These are phyloP conservation scores for Drosophila falleni DNA, from an alignment of 2,888 invertebrate species.

Conservation along the genomic window DNA sequence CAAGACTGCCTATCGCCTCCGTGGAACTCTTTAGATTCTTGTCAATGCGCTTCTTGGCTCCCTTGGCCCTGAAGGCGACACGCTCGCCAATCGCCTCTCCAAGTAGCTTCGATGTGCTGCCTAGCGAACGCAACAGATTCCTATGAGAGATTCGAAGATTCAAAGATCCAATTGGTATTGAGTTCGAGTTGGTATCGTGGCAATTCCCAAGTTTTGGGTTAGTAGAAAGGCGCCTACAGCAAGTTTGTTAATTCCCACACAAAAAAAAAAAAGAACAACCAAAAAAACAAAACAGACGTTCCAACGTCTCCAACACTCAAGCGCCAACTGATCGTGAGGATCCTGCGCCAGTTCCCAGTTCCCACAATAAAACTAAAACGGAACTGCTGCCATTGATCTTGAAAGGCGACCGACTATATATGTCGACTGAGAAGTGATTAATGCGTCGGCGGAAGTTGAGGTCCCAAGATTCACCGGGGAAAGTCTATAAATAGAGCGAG, in stretches of 20 bases:
- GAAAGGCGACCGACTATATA: conserved; percentile 40
- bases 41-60: conserved; percentile 84
- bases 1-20: conserved; percentile 77
- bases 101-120: conserved; percentile 83
- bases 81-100: conserved; percentile 85
- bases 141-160: conserved; percentile 57
- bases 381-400: conserved; percentile 54
- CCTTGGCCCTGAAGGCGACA: conserved; percentile 83
- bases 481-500: conserved; percentile 36
- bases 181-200: not conserved
- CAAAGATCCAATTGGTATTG: conserved; percentile 7
- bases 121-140: conserved; percentile 84
- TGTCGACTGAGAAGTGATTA: conserved; percentile 39
- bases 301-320: conserved; percentile 10
- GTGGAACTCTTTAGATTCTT: conserved; percentile 84
- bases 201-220: conserved; percentile 16
- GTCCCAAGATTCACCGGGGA: conserved; percentile 16
- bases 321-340: conserved; percentile 33
- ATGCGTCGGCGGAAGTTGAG: conserved; percentile 49
- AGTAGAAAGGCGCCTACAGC: conserved; percentile 23
- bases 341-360: conserved; percentile 1
- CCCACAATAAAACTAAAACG: conserved; percentile 14
- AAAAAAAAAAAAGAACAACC: not conserved
- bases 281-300: conserved; percentile 9
- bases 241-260: conserved; percentile 22